Evolutionary conservation across 2,113 vertebrate genomes (phyloP).

Genomic region (Salvelinus sp.): DNA sequence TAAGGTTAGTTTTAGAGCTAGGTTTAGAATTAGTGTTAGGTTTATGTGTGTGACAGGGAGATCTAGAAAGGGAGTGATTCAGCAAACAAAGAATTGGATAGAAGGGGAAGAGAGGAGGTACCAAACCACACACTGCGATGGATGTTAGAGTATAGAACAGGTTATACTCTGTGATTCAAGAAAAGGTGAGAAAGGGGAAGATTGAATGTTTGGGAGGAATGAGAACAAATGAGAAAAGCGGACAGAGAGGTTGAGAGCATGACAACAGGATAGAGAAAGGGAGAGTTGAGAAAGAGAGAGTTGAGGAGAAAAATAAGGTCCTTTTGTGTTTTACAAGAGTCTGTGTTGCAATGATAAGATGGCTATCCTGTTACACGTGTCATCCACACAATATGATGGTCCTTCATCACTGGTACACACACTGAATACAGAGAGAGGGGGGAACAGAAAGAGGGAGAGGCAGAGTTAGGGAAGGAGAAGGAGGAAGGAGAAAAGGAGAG

Average conservation of each 20-base stretch:
- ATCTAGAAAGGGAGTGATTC: too few relatives aligned
- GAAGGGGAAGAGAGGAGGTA: neutral
- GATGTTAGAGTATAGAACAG: too few relatives aligned
- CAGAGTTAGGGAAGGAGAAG: neutral
- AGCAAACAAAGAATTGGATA: too few relatives aligned
- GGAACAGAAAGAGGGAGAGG: neutral
- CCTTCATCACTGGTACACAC: slow-evolving; percentile 35
- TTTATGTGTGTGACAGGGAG: too few relatives aligned
- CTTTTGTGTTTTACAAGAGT: slow-evolving; percentile 62
- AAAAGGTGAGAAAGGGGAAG: neutral
- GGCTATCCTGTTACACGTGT: slow-evolving; percentile 54
- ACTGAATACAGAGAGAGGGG: neutral
- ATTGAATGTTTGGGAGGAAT: neutral
- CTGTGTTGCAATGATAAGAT: slow-evolving; percentile 64
- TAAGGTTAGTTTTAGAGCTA: too few relatives aligned
- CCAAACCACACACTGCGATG: too few relatives aligned
- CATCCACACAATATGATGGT: slow-evolving; percentile 58
- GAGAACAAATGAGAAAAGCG: neutral
- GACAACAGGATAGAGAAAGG: neutral
- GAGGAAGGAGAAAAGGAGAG: neutral
- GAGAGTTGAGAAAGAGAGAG: slow-evolving; percentile 8
- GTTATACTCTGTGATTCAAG: neutral
- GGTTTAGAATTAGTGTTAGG: too few relatives aligned
- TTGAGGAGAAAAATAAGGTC: neutral
- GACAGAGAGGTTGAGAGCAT: too few relatives aligned